These are phyloP conservation scores for Synanthedon vespiformis DNA, from an alignment of 2,888 invertebrate genomes.

Conservation along the genomic window DNA sequence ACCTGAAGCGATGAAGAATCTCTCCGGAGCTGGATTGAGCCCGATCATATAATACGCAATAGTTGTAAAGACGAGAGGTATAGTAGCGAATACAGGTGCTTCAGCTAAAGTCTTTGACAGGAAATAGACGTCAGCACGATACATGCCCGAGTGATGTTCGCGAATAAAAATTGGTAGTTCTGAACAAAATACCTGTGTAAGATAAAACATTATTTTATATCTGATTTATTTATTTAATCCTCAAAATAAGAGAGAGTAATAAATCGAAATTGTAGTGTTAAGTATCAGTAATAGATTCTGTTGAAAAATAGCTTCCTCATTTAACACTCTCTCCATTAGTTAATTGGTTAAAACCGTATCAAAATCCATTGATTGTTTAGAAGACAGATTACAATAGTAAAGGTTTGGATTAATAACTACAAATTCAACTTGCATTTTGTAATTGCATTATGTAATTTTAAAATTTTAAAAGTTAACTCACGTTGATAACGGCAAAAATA, in stretches of 20 bases:
- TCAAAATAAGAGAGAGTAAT: no score
- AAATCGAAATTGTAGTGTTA: no score
- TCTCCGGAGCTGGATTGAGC: slow-evolving; percentile 74
- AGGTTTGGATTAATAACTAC: no score
- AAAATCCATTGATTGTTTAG: no score
- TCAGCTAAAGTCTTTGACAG: slow-evolving; percentile 92
- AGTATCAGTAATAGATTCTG: no score
- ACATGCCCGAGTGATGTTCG: slow-evolving; percentile 91
- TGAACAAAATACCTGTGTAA: slow-evolving; percentile 80
- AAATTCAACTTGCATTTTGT: background rate
- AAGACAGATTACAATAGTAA: no score
- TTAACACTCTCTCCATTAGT: no score
- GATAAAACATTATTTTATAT: background rate
- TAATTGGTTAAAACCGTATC: no score
- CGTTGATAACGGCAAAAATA: slow-evolving; percentile 94
- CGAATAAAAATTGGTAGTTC: slow-evolving; percentile 91
- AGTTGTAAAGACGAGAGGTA: slow-evolving; percentile 85
- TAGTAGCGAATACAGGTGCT: slow-evolving; percentile 84
- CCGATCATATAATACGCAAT: slow-evolving; percentile 93
- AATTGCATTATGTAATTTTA: background rate
- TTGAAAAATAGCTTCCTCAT: no score
- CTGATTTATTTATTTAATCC: no score
- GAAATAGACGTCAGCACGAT: slow-evolving; percentile 91
- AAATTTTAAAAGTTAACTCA: slow-evolving; percentile 52
- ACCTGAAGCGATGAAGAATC: slow-evolving; percentile 80